These are phyloP conservation scores for Odontamblyopus rebecca DNA, from an alignment of 2,797 vertebrate genomes.

Conservation along the genomic window DNA sequence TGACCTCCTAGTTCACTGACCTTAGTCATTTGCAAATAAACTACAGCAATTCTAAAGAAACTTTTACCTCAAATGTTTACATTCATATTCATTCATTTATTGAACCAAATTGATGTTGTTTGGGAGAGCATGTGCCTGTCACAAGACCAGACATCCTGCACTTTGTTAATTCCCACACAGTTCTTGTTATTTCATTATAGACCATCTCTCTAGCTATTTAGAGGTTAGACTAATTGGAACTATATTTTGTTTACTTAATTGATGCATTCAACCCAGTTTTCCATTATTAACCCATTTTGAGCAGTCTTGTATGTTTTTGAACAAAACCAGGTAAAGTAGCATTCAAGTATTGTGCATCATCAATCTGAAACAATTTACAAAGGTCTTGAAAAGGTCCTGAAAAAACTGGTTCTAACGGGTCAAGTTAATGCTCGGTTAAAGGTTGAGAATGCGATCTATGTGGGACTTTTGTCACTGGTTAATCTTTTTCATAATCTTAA, in stretches of 20 bases:
- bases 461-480: neutral
- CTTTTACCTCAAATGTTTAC: neutral
- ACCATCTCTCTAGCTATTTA: neutral
- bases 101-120: neutral
- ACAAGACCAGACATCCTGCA: slow-evolving; percentile 58
- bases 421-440: no score
- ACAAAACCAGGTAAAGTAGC: neutral
- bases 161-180: slow-evolving; percentile 50
- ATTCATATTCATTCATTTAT: neutral
- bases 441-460: no score
- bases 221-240: neutral
- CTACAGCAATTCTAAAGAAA: no score
- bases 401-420: no score
- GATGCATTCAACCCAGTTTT: neutral
- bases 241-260: neutral
- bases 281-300: neutral
- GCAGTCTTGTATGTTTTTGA: neutral
- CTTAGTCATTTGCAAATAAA: neutral
- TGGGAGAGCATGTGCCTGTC: slow-evolving; percentile 58
- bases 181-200: slow-evolving; percentile 47
- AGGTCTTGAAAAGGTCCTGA: no score
- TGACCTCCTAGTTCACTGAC: slow-evolving; percentile 38
- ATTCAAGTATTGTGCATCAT: neutral
- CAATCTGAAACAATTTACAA: no score
- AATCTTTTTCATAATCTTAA: slow-evolving; percentile 11